Percentiles rank a stretch among this genome's conserved stretches.
Conservation (phyloP, 2,888 invertebrate genomes). For the Idaea biselata region DNA sequence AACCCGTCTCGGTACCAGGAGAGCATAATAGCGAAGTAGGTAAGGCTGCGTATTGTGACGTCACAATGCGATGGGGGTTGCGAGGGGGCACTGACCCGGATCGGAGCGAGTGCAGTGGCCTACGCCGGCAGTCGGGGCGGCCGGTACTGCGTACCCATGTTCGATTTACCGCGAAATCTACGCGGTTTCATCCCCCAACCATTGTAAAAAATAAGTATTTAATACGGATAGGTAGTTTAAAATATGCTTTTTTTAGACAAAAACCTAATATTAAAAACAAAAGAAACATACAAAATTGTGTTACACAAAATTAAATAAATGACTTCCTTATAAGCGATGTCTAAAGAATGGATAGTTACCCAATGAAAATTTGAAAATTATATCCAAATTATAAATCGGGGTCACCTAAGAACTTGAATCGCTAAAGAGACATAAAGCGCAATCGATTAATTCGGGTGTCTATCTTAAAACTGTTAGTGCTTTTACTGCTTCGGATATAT, state of each 20-base stretch:
- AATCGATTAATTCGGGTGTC: no score
- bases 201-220: neutral
- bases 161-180: neutral
- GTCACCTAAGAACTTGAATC: no score
- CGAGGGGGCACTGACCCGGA: slow-evolving; percentile 61
- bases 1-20: slow-evolving; percentile 2
- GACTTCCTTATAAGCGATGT: no score
- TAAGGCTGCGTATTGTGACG: slow-evolving; percentile 19
- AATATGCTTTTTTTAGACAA: neutral
- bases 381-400: no score
- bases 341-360: no score
- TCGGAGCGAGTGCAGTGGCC: slow-evolving; percentile 70
- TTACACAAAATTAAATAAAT: no score
- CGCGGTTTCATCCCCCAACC: neutral
- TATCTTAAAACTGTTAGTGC: no score
- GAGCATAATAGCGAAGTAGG: slow-evolving; percentile 6
- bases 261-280: neutral
- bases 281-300: no score
- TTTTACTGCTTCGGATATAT: neutral
- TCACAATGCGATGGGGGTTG: slow-evolving; percentile 25
- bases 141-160: neutral
- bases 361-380: no score
- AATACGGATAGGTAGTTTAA: neutral
- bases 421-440: no score
- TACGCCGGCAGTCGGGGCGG: slow-evolving; percentile 13